Evolutionary conservation across 2,888 invertebrate genomes (phyloP).

Genomic region (Cacoxenus indagator): DNA sequence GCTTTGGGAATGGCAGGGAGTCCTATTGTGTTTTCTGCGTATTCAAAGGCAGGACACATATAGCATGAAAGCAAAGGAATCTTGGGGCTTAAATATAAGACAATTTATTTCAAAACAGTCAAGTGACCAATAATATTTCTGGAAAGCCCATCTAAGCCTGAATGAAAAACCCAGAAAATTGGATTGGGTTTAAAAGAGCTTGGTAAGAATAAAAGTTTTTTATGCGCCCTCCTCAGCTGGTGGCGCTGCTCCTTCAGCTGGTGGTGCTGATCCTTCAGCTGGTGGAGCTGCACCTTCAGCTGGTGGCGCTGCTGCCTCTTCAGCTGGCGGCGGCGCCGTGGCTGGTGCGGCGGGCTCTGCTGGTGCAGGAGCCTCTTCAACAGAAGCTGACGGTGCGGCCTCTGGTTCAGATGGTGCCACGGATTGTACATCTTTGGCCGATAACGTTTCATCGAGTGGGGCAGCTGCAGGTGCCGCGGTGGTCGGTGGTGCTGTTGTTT

Average conservation of each 20-base stretch:
- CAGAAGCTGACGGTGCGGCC: background rate
- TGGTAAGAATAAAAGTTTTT: background rate
- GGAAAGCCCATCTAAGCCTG: too few species aligned
- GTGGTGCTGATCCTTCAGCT: slow-evolving; percentile 6
- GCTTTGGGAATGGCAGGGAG: too few species aligned
- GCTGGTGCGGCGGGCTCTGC: slow-evolving; percentile 2
- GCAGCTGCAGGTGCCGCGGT: slow-evolving; percentile 22
- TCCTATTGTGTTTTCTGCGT: too few species aligned
- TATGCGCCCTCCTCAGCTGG: slow-evolving; percentile 32
- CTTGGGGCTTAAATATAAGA: too few species aligned
- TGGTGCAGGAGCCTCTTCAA: slow-evolving; percentile 6
- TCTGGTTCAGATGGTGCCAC: background rate
- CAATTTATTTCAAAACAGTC: too few species aligned
- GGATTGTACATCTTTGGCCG: slow-evolving; percentile 11
- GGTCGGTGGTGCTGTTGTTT: background rate
- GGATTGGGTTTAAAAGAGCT: background rate
- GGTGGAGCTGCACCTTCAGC: slow-evolving; percentile 15
- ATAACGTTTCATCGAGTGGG: background rate
- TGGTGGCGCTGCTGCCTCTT: slow-evolving; percentile 21
- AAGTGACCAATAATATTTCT: too few species aligned
- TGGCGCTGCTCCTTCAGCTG: slow-evolving; percentile 23
- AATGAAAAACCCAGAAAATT: too few species aligned
- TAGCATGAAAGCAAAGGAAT: too few species aligned
- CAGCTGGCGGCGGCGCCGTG: slow-evolving; percentile 2
- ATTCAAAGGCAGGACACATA: too few species aligned